A percentile compares a stretch with the other conserved stretches of the same genome.
Evolutionary conservation across 2,888 invertebrate genomes (phyloP).

Genomic region (Apamea sordens): DNA sequence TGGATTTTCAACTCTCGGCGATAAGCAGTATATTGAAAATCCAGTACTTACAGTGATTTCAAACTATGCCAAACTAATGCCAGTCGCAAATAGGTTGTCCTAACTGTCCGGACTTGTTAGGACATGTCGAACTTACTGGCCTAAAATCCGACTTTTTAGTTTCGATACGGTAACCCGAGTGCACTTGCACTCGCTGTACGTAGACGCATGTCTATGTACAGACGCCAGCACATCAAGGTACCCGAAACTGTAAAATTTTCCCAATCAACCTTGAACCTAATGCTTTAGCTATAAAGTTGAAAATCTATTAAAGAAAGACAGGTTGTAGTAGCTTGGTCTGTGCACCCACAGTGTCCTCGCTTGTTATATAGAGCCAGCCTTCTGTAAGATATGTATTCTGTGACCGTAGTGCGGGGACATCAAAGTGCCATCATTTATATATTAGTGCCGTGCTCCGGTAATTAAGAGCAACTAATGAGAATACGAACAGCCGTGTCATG

Average conservation of each 20-base stretch:
- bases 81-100: not conserved
- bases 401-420: constrained; percentile 45
- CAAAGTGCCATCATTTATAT: constrained; percentile 70
- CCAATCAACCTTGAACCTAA: no score
- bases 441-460: constrained; percentile 64
- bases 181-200: not conserved
- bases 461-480: constrained; percentile 68
- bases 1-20: not conserved
- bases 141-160: not conserved
- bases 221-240: no score
- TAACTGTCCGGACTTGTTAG: not conserved
- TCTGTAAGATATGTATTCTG: constrained; percentile 5
- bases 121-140: not conserved
- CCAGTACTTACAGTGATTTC: not conserved
- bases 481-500: constrained; percentile 66
- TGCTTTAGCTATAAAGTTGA: no score
- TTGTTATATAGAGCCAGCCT: not conserved
- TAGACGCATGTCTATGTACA: not conserved
- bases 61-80: not conserved
- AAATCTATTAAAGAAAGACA: no score
- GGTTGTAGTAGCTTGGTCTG: no score
- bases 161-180: not conserved
- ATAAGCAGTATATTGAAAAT: not conserved
- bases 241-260: no score
- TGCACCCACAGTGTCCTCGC: no score